Evolutionary conservation across 92 coral and sea anemone species (phyloP).

Genomic region (Bergia sp.): DNA sequence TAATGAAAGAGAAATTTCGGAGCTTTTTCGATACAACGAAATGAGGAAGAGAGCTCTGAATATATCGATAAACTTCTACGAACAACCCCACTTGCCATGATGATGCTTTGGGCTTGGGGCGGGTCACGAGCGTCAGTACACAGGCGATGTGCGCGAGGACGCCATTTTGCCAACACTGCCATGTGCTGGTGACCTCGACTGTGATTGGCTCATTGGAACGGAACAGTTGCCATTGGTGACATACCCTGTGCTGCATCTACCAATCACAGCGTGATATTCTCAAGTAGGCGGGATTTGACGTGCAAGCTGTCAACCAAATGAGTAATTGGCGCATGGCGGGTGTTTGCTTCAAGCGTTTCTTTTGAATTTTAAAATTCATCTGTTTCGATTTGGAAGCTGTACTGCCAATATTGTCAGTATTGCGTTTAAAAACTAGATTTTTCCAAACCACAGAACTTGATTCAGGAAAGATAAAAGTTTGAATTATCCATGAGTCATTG

Average conservation of each 20-base stretch:
- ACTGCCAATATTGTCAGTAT: background rate
- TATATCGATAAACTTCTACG: constrained; percentile 68
- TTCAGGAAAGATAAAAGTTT: background rate
- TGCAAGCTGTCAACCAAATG: background rate
- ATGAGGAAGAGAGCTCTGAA: constrained; percentile 51
- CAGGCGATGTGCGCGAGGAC: constrained; percentile 68
- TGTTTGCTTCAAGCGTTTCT: background rate
- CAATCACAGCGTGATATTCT: constrained; percentile 6
- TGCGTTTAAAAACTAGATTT: background rate
- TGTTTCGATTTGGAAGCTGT: background rate
- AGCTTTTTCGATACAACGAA: constrained; percentile 55
- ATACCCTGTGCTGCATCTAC: background rate
- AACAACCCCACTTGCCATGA: constrained; percentile 92
- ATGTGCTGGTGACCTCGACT: constrained; percentile 42
- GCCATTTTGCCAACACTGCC: constrained; percentile 89
- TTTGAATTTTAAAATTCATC: background rate
- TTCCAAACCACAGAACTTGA: background rate
- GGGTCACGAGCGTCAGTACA: constrained; percentile 93
- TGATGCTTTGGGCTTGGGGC: constrained; percentile 99
- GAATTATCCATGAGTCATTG: background rate
- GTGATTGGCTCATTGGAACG: constrained; percentile 30
- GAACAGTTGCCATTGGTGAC: constrained; percentile 45
- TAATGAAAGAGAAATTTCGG: constrained; percentile 36
- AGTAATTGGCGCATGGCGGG: background rate
- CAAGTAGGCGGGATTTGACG: constrained; percentile 33